Conservation (phyloP, 1,140 invertebrate genomes). For the Ptiloglossa arizonensis region DNA sequence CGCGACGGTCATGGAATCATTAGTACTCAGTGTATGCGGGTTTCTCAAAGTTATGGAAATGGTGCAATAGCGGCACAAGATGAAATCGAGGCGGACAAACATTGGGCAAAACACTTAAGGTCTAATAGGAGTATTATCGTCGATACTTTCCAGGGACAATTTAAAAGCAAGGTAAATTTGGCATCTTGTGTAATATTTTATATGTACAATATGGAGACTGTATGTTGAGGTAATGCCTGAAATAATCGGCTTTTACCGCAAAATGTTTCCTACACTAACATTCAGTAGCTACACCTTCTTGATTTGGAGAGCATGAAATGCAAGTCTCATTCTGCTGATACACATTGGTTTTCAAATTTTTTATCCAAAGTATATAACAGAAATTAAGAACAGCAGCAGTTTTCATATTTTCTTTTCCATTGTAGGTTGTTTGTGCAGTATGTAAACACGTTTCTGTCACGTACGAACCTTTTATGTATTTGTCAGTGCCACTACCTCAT, state of each 20-base stretch:
- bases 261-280: slow-evolving; percentile 71
- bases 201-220: slow-evolving; percentile 55
- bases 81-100: slow-evolving; percentile 83
- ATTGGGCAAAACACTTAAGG: slow-evolving; percentile 85
- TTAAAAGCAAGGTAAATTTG: slow-evolving; percentile 86
- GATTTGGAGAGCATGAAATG: slow-evolving; percentile 49
- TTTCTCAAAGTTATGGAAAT: slow-evolving; percentile 71
- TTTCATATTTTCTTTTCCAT: slow-evolving; percentile 47
- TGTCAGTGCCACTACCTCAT: slow-evolving; percentile 87
- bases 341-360: slow-evolving; percentile 11
- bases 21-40: slow-evolving; percentile 66
- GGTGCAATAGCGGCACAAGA: slow-evolving; percentile 74
- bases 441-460: slow-evolving; percentile 87
- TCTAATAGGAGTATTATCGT: slow-evolving; percentile 86
- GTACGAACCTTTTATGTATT: slow-evolving; percentile 89
- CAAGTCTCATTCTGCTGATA: slow-evolving; percentile 65
- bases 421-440: slow-evolving; percentile 86
- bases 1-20: slow-evolving; percentile 65
- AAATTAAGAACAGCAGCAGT: background rate
- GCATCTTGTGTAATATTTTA: background rate
- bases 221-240: slow-evolving; percentile 62
- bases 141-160: slow-evolving; percentile 89
- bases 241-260: slow-evolving; percentile 55
- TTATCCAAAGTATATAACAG: background rate
- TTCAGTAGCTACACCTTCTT: slow-evolving; percentile 66